Evolutionary conservation across 2,888 invertebrate genomes (phyloP).

Genomic region (Dryococelus australis): DNA sequence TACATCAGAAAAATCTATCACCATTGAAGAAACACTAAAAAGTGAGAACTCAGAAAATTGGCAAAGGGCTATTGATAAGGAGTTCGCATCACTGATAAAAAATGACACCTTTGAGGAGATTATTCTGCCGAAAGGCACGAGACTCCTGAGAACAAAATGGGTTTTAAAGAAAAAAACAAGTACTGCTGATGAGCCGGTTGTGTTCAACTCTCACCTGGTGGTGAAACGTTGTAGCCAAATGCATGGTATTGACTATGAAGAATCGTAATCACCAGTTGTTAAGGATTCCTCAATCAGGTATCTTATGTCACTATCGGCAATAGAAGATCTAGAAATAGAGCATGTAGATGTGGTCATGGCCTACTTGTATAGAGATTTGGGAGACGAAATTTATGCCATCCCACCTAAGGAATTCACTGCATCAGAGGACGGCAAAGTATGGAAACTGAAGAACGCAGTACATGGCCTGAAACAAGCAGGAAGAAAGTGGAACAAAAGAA

Average conservation of each 20-base stretch:
- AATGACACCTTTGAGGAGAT: too few species aligned
- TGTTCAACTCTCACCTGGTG: neutral
- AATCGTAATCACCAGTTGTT: neutral
- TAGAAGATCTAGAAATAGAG: neutral
- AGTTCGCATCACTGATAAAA: neutral
- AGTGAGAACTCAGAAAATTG: neutral
- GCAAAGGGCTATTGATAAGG: neutral
- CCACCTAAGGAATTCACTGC: neutral
- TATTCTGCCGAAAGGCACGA: neutral
- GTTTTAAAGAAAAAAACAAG: neutral
- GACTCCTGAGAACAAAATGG: neutral
- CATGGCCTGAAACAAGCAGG: constrained; percentile 33
- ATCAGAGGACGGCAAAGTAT: constrained; percentile 20
- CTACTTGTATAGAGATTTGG: neutral
- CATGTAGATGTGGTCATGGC: neutral
- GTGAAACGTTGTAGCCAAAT: neutral
- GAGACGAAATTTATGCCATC: neutral
- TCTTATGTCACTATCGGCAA: neutral
- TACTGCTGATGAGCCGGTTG: neutral
- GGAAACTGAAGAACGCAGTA: constrained; percentile 26
- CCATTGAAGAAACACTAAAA: neutral
- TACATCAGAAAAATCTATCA: neutral
- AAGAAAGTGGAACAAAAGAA: constrained; percentile 22
- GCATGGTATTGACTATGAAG: neutral
- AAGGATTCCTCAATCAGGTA: neutral